Evolutionary conservation across 2,113 vertebrate species (phyloP).

Genomic region (Rhabdomys dilectus): DNA sequence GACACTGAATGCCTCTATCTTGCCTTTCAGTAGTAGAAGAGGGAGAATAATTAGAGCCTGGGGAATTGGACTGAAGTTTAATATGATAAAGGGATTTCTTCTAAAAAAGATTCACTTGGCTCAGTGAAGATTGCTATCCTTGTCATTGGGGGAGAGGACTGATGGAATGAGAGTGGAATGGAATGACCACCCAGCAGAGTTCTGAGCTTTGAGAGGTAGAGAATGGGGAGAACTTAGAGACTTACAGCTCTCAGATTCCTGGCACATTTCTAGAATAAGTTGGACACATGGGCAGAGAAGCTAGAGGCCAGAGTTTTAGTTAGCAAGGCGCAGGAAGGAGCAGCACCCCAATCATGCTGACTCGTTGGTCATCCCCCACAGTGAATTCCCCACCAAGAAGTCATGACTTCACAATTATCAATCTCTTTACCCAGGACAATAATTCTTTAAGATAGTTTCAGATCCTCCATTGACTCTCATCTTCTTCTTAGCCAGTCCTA

Average conservation of each 20-base stretch:
- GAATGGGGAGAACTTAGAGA: background rate
- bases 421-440: background rate
- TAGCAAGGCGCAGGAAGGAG: background rate
- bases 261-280: background rate
- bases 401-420: background rate
- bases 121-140: background rate
- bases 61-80: background rate
- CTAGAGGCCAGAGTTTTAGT: background rate
- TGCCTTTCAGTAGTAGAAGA: background rate
- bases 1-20: background rate
- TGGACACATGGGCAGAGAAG: background rate
- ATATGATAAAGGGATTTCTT: background rate
- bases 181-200: background rate
- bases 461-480: background rate
- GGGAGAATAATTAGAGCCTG: background rate
- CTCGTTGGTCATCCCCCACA: background rate
- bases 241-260: background rate
- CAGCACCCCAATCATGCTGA: background rate
- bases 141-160: background rate
- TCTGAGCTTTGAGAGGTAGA: accelerated
- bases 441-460: background rate
- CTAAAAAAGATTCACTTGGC: background rate
- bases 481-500: background rate
- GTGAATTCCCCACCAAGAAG: background rate
- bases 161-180: background rate